Evolutionary conservation across 2,113 vertebrate genomes (phyloP).

Genomic region (Phocoena sinus): DNA sequence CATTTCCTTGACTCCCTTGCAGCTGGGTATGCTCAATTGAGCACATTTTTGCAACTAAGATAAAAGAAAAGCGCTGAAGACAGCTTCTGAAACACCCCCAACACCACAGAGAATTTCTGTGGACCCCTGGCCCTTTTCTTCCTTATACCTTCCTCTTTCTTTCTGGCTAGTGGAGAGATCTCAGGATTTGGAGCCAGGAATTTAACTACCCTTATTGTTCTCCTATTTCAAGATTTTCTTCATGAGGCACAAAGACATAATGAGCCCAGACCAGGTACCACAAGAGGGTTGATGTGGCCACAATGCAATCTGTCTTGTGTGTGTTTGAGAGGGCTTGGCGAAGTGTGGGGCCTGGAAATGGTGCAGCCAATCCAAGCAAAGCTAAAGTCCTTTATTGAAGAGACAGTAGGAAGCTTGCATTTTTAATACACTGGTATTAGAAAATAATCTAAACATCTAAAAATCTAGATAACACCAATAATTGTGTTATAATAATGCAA

Average conservation of each 20-base stretch:
- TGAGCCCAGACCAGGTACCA: accelerated
- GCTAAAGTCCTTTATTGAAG: accelerated
- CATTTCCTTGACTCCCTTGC: background rate
- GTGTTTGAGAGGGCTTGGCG: background rate
- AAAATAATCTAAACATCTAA: background rate
- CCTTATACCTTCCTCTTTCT: no score
- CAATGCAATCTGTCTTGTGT: accelerated
- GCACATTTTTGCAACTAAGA: background rate
- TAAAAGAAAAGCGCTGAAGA: background rate
- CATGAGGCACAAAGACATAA: background rate
- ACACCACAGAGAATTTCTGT: no score
- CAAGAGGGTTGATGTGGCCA: no score
- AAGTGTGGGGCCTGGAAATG: accelerated
- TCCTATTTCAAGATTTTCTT: no score
- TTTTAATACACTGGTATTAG: background rate
- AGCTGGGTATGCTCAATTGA: accelerated
- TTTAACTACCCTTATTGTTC: accelerated
- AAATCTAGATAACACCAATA: background rate
- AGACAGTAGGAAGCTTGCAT: background rate
- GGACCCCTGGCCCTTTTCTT: background rate
- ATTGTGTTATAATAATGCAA: background rate
- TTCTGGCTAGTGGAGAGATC: no score
- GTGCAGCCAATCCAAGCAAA: no score
- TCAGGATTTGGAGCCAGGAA: background rate
- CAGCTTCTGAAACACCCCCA: background rate